Evolutionary conservation across 1,140 invertebrate species (phyloP).

Genomic region (Diploscapter pachys): DNA sequence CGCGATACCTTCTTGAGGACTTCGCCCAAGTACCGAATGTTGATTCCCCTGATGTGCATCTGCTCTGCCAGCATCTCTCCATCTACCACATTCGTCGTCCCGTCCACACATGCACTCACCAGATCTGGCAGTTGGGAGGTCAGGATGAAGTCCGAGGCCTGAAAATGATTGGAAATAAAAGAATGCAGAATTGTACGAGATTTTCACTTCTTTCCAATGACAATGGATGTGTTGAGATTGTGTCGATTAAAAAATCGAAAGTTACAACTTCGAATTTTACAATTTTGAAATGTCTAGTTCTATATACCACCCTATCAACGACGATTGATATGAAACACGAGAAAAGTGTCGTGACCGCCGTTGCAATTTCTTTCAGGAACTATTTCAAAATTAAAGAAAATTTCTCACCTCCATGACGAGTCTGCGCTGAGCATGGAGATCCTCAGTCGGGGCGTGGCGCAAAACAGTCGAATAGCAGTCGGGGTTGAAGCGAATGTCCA

Average conservation of each 20-base stretch:
- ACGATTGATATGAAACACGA: too few species aligned
- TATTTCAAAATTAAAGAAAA: too few species aligned
- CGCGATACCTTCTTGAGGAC: conserved; percentile 65
- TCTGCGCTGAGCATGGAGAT: conserved; percentile 77
- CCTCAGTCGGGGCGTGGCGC: conserved; percentile 72
- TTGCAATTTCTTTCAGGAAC: too few species aligned
- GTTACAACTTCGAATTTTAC: background rate
- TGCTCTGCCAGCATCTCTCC: conserved; percentile 87
- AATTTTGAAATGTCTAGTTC: background rate
- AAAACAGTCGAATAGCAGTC: conserved; percentile 94
- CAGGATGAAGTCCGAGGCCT: conserved; percentile 85
- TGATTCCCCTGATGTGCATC: conserved; percentile 85
- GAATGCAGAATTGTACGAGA: background rate
- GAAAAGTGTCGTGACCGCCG: too few species aligned
- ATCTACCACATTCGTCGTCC: conserved; percentile 87
- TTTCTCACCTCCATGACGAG: conserved; percentile 73
- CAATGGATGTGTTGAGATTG: background rate
- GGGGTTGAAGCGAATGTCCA: conserved; percentile 95
- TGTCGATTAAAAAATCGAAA: background rate
- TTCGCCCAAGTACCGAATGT: conserved; percentile 89
- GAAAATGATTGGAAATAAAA: too few species aligned
- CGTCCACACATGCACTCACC: conserved; percentile 85
- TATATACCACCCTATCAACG: too few species aligned
- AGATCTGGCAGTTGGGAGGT: conserved; percentile 88
- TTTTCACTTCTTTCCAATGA: background rate